Base-by-base conservation (phyloP, 2,113 vertebrate species). In the Phalacrocorax brasilianus region DNA sequence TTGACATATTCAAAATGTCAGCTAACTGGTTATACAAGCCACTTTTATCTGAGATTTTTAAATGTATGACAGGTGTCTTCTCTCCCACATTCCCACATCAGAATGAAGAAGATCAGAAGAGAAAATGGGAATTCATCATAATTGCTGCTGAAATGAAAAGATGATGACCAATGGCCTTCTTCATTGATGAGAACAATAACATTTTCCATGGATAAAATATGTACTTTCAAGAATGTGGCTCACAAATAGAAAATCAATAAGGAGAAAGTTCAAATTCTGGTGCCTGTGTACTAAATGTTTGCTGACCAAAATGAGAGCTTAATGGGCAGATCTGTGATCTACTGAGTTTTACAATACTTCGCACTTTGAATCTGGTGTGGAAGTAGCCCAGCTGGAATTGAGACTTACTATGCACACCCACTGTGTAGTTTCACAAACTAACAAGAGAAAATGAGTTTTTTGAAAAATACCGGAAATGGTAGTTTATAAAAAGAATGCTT, bases 231-330 rank as follows among this genome's bases (percentile, higher is more conserved):
- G 49, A 95, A 85, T 88, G 52, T 68, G 66, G 15, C 35, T 95
- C 20, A 44, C 40, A 94, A 89, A 52, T 40, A 59, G 61, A 91
- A 93, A 92, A 96, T 91, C 53, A 79, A 24, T 87, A 78, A 65
- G 35, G 52, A 94, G 77, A 95, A 96, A 53, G 61, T 84, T 92
- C 66, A 81, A 1, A 84, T 95, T 91, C 66, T 94, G 45, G 44
- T 61, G 42, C 56, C 47, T 77, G 18, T 47, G 26, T 90, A 32
- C 59, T 58, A 30, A 49, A 50, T 83, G 50, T 89, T 86, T 84
- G 56, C 81, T 85, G 93, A 77, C 56, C 8, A 3, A 89, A 89
- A 78, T 78, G 61, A 47, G 26, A 81, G 30, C 73, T 85, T 86
- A 78, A 52, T 65, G 68, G 62, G 45, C 56, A 91, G 53, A 35